Percentiles rank a stretch among this genome's conserved stretches.
Conservation (phyloP, 2,113 vertebrate species). For the Bambusicola thoracicus region DNA sequence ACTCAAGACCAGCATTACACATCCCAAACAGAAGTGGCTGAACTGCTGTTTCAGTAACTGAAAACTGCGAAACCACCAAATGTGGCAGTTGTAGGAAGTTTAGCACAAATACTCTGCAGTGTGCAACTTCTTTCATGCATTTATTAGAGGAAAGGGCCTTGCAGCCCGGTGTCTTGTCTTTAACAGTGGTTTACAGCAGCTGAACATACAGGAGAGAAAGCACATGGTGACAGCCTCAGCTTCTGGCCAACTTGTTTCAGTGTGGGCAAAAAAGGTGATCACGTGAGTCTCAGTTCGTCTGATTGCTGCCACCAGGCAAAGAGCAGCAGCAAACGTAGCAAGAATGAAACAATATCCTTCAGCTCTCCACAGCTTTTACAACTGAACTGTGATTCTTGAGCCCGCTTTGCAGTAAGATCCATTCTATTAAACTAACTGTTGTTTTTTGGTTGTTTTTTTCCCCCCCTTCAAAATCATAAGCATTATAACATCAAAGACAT, state of each 20-base stretch:
- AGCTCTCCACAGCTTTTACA: neutral
- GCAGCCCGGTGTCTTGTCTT: neutral
- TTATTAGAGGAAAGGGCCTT: neutral
- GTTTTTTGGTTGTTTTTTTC: neutral
- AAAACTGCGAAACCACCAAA: neutral
- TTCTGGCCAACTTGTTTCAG: neutral
- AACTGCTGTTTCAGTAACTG: neutral
- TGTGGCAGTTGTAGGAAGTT: neutral
- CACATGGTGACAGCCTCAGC: neutral
- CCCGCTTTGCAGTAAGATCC: neutral
- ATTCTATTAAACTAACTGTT: neutral
- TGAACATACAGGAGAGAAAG: neutral
- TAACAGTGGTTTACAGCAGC: neutral
- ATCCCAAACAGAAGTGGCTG: neutral
- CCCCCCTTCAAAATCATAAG: neutral
- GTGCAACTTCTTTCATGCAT: neutral
- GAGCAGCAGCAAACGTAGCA: neutral
- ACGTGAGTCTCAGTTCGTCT: neutral
- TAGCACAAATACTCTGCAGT: neutral
- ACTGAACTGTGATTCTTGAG: neutral
- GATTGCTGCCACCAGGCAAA: neutral
- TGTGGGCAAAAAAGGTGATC: neutral
- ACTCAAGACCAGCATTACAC: neutral
- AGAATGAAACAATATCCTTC: neutral
- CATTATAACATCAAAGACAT: neutral